Evolutionary conservation across 2,797 vertebrate genomes (phyloP).

Genomic region (Prunella strophiata): DNA sequence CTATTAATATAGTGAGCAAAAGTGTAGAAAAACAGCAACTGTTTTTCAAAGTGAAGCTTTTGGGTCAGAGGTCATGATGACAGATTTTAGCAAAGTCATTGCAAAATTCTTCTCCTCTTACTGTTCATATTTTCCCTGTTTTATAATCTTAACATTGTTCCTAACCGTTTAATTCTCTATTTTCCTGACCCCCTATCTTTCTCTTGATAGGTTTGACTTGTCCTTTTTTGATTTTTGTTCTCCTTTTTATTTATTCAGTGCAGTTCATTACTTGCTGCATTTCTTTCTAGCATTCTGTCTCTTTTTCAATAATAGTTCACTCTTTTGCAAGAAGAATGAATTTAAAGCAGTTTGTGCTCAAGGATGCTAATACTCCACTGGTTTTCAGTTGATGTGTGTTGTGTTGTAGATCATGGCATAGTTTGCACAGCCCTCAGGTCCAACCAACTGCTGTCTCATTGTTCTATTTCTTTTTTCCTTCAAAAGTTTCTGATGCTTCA

Average conservation of each 20-base stretch:
- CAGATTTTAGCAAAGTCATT: neutral
- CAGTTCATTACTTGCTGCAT: neutral
- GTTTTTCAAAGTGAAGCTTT: neutral
- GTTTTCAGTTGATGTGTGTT: neutral
- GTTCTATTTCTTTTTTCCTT: neutral
- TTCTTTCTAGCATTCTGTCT: neutral
- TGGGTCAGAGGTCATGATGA: neutral
- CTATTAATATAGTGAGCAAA: neutral
- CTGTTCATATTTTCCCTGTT: neutral
- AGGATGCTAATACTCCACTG: neutral
- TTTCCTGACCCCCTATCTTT: neutral
- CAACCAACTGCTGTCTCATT: neutral
- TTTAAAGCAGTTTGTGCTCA: neutral
- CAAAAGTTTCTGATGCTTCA: neutral
- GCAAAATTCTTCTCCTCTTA: neutral
- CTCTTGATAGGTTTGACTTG: neutral
- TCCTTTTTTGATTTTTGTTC: neutral
- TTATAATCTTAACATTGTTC: neutral
- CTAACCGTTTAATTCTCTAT: neutral
- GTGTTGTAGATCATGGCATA: neutral
- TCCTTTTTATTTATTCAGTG: neutral
- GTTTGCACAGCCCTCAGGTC: neutral
- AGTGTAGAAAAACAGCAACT: neutral
- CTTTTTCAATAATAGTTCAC: neutral
- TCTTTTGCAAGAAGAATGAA: neutral